Conservation (phyloP, 2,113 vertebrate genomes). For the Indri indri region DNA sequence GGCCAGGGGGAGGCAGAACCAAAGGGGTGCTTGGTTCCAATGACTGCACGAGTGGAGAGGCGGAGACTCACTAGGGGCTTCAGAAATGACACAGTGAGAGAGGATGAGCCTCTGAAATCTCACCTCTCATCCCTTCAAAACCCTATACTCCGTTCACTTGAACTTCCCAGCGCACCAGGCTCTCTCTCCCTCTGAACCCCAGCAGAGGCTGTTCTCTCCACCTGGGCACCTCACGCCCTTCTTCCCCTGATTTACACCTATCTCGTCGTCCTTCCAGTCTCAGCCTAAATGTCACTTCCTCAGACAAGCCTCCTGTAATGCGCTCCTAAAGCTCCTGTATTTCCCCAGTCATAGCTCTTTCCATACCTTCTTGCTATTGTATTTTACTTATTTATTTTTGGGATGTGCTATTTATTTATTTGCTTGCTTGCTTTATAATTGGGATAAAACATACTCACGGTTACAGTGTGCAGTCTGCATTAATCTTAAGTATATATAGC, state of each 20-base stretch:
- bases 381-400: not conserved
- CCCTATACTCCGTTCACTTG: not conserved
- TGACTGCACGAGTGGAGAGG: not conserved
- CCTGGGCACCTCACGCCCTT: not conserved
- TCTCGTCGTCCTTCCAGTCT: not conserved
- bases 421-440: not conserved
- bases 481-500: not conserved
- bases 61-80: not conserved
- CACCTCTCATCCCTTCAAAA: not conserved
- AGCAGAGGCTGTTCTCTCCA: not conserved
- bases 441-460: not conserved
- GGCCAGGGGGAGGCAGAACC: not conserved
- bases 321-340: not conserved
- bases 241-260: not conserved
- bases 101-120: not conserved
- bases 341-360: not conserved
- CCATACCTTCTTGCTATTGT: not conserved
- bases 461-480: not conserved
- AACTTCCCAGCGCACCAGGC: not conserved
- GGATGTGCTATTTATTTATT: not conserved
- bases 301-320: not conserved
- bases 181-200: not conserved
- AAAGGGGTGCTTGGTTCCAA: not conserved
- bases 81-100: not conserved
- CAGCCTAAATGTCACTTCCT: not conserved